phyloP scores from a whole-genome alignment of 2,888 invertebrate genomes.

The Agriopis aurantiaria region DNA sequence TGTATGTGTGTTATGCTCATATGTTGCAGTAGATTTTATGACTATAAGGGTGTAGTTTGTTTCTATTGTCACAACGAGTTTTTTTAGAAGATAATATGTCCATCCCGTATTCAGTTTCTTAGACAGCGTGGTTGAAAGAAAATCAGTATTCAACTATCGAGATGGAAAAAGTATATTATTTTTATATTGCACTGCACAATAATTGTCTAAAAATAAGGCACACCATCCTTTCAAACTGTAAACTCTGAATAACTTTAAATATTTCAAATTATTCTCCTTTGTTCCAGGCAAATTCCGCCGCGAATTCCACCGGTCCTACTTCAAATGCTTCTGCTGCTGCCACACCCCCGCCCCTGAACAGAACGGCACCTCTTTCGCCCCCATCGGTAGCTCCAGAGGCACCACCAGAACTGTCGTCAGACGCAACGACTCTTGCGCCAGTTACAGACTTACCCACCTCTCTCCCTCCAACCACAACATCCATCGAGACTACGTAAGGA shows the following conservation, averaged over 20 bases:
- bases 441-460: conserved; percentile 78
- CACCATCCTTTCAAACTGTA: not conserved
- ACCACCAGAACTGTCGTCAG: conserved; percentile 78
- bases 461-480: conserved; percentile 82
- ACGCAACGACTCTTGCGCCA: conserved; percentile 80
- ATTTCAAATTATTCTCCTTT: conserved; percentile 51
- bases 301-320: conserved; percentile 90
- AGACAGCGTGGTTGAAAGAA: too few relatives aligned
- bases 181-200: too few relatives aligned
- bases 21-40: too few relatives aligned
- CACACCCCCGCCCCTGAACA: conserved; percentile 64
- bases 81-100: too few relatives aligned
- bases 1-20: too few relatives aligned
- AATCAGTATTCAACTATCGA: too few relatives aligned
- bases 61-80: too few relatives aligned
- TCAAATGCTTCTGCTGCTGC: conserved; percentile 87
- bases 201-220: too few relatives aligned
- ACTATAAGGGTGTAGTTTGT: too few relatives aligned
- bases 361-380: conserved; percentile 78
- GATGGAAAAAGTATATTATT: too few relatives aligned
- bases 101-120: too few relatives aligned
- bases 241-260: not conserved
- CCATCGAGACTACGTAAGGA: conserved; percentile 74
- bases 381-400: conserved; percentile 77
- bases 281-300: conserved; percentile 91